Evolutionary conservation across 2,888 invertebrate genomes (phyloP).

Genomic region (Sicus ferrugineus): DNA sequence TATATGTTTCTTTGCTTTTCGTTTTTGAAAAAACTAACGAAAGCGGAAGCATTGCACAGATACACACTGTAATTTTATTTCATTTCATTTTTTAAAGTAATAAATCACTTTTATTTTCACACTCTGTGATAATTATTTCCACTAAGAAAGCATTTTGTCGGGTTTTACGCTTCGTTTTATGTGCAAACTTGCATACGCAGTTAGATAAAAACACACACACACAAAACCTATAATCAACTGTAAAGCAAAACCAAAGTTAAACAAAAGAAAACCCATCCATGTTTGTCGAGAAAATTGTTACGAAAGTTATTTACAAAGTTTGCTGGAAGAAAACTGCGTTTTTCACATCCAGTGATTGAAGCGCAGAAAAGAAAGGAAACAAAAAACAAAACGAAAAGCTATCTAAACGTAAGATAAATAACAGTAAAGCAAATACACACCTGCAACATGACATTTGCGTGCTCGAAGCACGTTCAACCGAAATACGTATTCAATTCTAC

Average conservation of each 20-base stretch:
- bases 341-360: not conserved
- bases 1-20: too few relatives aligned
- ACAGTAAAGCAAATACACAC: conserved; percentile 33
- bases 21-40: too few relatives aligned
- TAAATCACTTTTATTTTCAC: not conserved
- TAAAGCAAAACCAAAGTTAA: not conserved
- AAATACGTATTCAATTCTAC: conserved; percentile 48
- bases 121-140: conserved; percentile 9
- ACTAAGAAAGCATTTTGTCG: too few relatives aligned
- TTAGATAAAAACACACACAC: not conserved
- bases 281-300: conserved; percentile 38
- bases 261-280: conserved; percentile 52
- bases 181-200: too few relatives aligned
- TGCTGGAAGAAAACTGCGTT: not conserved
- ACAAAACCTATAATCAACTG: not conserved
- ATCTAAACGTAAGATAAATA: not conserved
- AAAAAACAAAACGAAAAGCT: conserved; percentile 24
- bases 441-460: not conserved
- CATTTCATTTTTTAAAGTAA: not conserved
- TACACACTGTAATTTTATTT: too few relatives aligned
- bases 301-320: conserved; percentile 21
- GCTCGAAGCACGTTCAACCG: conserved; percentile 39
- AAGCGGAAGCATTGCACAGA: too few relatives aligned
- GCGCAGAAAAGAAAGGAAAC: conserved; percentile 23
- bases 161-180: too few relatives aligned